Evolutionary conservation across 2,888 invertebrate genomes (phyloP), one percentile per base, ranked within the genome.

Genomic region (Latrodectus hesperus): DNA sequence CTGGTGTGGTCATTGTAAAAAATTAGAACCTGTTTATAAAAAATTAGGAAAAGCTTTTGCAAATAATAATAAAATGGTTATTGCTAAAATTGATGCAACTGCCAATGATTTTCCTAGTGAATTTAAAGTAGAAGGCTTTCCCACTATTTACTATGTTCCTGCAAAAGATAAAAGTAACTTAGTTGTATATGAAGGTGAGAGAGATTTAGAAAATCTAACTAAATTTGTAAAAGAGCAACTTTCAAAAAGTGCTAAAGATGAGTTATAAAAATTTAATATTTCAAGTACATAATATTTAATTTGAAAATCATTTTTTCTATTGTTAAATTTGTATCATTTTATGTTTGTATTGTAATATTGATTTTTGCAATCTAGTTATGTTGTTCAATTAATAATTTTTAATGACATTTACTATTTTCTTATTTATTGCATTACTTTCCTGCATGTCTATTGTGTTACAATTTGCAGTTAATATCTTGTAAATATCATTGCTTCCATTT

Each of bases 1-100:
- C 4, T 94, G 94, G 94, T 94, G 94, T 90, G 94, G 94, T 4
- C 94, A 94, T 90, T 94, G 94, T 91, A 94, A 94, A 91, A 91
- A 92, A 55, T 92, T 94, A 68, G 94, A 94, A 89, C 93, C 94
- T 14, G 91, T 91, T 12, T 93, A 92, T 90, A 92, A 92, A 77
- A 92, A 93, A 73, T 90, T 93, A 10, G 92, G 92, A 17, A 92
- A 92, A 89, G 90, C 91, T 71, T 90, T 92, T 86, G 83, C 90
- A 9, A 89, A 90, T 9, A 89, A 90, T 72, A 88, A 89, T 53
- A 89, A 90, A 67, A 79, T 92, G 49, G 77, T 91, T 5, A 90
- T 92, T 72, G 91, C 91, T 4, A 92, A 92, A 90, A 91, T 92
- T 89, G 92, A 92, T 90, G 92, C 91, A 10, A 91, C 91, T 17